phyloP scores from a whole-genome alignment of 2,888 invertebrate genomes.

The Drosophila hamatofila region DNA sequence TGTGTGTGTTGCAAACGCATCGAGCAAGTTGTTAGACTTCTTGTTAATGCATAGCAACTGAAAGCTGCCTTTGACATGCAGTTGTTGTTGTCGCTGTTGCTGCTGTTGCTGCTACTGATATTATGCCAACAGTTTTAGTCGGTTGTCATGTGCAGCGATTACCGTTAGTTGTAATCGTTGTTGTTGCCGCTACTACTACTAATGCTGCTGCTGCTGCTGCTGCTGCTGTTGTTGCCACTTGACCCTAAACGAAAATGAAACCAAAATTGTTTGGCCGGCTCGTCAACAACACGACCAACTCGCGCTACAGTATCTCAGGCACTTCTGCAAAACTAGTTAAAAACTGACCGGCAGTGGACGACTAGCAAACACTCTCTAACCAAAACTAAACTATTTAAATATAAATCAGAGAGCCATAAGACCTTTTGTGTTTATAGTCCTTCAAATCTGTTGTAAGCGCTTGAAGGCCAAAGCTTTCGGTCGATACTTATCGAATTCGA shows the following conservation, averaged over 20 bases:
- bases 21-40: conserved; percentile 6
- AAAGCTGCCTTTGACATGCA: conserved; percentile 58
- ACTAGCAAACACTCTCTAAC: not conserved
- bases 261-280: conserved; percentile 65
- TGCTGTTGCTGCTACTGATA: conserved; percentile 40
- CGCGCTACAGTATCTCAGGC: conserved; percentile 63
- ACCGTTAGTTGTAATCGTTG: conserved; percentile 67
- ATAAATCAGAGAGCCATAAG: too few species aligned
- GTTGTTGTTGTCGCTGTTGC: conserved; percentile 7
- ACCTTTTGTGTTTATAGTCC: not conserved
- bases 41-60: conserved; percentile 18
- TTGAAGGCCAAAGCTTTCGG: not conserved
- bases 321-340: conserved; percentile 40
- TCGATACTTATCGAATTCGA: too few species aligned
- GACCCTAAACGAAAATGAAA: conserved; percentile 81
- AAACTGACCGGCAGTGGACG: not conserved
- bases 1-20: conserved; percentile 23
- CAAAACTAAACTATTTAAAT: not conserved
- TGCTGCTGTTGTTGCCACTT: conserved; percentile 63
- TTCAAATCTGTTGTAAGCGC: not conserved
- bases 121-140: conserved; percentile 69
- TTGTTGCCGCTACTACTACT: conserved; percentile 41
- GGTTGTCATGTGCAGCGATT: conserved; percentile 78
- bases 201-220: conserved; percentile 42
- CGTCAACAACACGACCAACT: conserved; percentile 24